Evolutionary conservation across 1,140 invertebrate genomes (phyloP).

Genomic region (Lasioglossum albipes): DNA sequence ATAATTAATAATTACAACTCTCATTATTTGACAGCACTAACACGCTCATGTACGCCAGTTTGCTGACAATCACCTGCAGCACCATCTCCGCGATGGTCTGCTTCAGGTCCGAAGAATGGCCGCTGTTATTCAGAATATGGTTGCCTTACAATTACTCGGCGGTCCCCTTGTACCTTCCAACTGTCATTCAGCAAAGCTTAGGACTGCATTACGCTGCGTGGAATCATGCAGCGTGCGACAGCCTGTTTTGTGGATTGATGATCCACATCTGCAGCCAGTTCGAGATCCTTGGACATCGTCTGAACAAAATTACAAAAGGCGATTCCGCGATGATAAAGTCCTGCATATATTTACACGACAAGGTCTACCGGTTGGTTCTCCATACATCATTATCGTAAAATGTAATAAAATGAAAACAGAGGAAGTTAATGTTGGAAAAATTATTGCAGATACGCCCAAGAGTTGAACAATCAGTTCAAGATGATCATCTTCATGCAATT

Average conservation of each 20-base stretch:
- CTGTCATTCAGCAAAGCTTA: constrained; percentile 38
- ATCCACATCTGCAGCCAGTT: constrained; percentile 48
- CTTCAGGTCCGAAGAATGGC: background rate
- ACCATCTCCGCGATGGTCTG: background rate
- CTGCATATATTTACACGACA: constrained; percentile 33
- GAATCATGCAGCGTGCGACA: constrained; percentile 45
- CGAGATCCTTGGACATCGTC: constrained; percentile 50
- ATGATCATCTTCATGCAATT: constrained; percentile 57
- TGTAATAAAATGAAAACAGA: background rate
- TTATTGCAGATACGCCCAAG: constrained; percentile 35
- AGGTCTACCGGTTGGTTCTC: constrained; percentile 37
- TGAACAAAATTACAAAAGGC: constrained; percentile 20
- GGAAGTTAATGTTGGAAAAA: background rate
- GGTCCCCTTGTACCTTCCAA: background rate
- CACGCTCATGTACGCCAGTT: background rate
- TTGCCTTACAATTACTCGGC: constrained; percentile 36
- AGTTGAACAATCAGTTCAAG: constrained; percentile 47
- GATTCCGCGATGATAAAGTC: background rate
- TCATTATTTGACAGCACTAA: constrained; percentile 21
- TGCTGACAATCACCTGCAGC: constrained; percentile 11
- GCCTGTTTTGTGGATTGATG: constrained; percentile 51
- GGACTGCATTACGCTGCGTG: constrained; percentile 8
- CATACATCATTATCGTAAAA: background rate
- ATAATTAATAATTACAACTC: too few species aligned
- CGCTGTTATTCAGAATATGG: constrained; percentile 32